These are phyloP conservation scores for Laticauda colubrina DNA, from an alignment of 2,113 vertebrate species.

Conservation along the genomic window DNA sequence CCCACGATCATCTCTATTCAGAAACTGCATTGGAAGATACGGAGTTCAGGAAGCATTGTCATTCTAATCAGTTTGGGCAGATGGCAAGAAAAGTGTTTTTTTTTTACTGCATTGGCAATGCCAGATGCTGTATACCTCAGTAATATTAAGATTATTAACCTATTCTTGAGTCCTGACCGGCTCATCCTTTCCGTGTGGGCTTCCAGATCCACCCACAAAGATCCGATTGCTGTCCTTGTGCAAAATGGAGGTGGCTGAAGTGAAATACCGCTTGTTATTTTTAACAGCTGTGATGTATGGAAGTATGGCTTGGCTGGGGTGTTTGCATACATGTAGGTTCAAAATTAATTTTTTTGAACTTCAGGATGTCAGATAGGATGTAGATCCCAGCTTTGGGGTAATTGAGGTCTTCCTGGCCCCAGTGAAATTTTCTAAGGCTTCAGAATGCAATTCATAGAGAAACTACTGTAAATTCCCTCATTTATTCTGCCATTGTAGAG, in stretches of 20 bases:
- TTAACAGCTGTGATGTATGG: background rate
- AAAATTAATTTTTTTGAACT: background rate
- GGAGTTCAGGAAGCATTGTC: too few species aligned
- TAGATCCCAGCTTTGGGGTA: background rate
- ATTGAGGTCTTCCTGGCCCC: background rate
- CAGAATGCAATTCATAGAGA: background rate
- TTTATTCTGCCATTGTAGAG: background rate
- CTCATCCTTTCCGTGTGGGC: constrained; percentile 52
- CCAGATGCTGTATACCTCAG: constrained; percentile 48
- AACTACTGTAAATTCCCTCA: too few species aligned
- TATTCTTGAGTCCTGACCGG: constrained; percentile 63
- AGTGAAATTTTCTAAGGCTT: background rate
- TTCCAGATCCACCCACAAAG: constrained; percentile 57
- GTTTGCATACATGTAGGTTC: background rate
- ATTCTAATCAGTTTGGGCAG: background rate
- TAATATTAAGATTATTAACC: constrained; percentile 33
- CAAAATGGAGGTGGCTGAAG: constrained; percentile 17
- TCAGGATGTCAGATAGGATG: background rate
- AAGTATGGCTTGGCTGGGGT: background rate
- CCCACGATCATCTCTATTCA: too few species aligned
- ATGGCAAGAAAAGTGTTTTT: constrained; percentile 35
- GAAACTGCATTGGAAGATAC: too few species aligned
- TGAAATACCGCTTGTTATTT: constrained; percentile 19
- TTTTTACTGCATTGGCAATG: constrained; percentile 31
- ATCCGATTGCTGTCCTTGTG: constrained; percentile 49